Base-by-base conservation (phyloP, 2,113 vertebrate species). In the Solenodon paradoxus region DNA sequence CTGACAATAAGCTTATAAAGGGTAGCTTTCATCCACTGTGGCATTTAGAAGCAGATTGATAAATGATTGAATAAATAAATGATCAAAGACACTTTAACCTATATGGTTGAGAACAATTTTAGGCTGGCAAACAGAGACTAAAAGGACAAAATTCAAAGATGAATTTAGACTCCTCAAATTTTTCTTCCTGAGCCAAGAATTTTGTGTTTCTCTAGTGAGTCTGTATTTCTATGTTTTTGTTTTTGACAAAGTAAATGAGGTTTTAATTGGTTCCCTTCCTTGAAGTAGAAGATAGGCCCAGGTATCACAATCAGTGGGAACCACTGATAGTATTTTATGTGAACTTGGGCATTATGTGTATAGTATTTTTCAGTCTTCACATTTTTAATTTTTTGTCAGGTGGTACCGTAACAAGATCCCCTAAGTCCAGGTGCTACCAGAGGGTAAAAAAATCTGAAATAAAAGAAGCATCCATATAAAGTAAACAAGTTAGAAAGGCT, bases 401-500 rank as follows among this genome's bases (percentile, higher is more conserved):
- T 53, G 92, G 30, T 49, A 53, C 30, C 64, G 53, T 92, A 95
- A 95, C 90, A 88, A 81, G 84, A 95, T 96, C 64, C 55, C 81
- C 49, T 75, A 87, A 71, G 81, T 86, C 72, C 77, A 79, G 79
- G 63, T 95, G 88, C 38, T 91, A 95, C 78, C 72, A 66, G 53
- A 57, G 30, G 24, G 30, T 22, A 1, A 2, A 8, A 87, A 55
- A 6, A 49, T 26, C 15, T 26, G 12, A 93, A 94, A 86, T 78
- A 71, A 92, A 92, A 86, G 81, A 88, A 84, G 88, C 92, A 94
- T 80, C 80, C 63, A 71, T 92, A 89, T 88, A 96, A 96, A 97
- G 92, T 95, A 96, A 97, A 97, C 96, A 97, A 96, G 93, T 87
- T 75, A 64, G 45, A 96, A 95, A 82, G 87, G 53, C 90, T 96